Evolutionary conservation across 1,140 invertebrate genomes (phyloP).

Genomic region (Nylanderia fulva): DNA sequence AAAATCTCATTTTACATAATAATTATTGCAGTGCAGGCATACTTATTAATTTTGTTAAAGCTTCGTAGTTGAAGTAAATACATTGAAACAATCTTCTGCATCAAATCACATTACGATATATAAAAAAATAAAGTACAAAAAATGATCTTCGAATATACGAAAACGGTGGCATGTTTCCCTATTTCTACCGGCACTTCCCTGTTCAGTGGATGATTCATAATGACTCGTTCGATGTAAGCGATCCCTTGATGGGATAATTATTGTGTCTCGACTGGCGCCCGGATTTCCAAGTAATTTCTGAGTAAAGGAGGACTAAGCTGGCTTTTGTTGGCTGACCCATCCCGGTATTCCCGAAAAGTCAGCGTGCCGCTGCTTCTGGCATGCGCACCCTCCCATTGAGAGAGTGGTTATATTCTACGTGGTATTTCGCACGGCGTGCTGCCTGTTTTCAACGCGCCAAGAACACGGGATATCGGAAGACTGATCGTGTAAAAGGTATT

Average conservation of each 20-base stretch:
- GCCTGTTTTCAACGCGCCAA: conserved; percentile 66
- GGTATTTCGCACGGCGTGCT: conserved; percentile 31
- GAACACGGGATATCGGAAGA: conserved; percentile 68
- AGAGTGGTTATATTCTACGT: too few species aligned
- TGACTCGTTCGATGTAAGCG: conserved; percentile 27
- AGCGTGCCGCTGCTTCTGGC: conserved; percentile 36
- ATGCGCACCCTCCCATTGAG: conserved; percentile 16
- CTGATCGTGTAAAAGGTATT: conserved; percentile 57
- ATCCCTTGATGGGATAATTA: conserved; percentile 44
- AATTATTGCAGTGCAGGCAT: not conserved
- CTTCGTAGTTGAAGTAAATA: not conserved
- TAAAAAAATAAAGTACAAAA: not conserved
- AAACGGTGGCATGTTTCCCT: conserved; percentile 12
- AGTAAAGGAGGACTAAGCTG: conserved; percentile 47
- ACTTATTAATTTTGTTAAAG: not conserved
- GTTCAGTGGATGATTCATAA: conserved; percentile 60
- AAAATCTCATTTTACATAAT: not conserved
- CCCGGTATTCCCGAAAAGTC: conserved; percentile 68
- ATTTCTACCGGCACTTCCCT: conserved; percentile 27
- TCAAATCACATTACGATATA: not conserved
- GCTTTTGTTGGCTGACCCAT: conserved; percentile 35
- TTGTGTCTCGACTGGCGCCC: conserved; percentile 40
- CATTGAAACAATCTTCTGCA: not conserved
- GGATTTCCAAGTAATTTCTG: conserved; percentile 63
- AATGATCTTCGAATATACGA: not conserved